Evolutionary conservation across 2,113 vertebrate genomes (phyloP).

Genomic region (Vireo altiloquus): DNA sequence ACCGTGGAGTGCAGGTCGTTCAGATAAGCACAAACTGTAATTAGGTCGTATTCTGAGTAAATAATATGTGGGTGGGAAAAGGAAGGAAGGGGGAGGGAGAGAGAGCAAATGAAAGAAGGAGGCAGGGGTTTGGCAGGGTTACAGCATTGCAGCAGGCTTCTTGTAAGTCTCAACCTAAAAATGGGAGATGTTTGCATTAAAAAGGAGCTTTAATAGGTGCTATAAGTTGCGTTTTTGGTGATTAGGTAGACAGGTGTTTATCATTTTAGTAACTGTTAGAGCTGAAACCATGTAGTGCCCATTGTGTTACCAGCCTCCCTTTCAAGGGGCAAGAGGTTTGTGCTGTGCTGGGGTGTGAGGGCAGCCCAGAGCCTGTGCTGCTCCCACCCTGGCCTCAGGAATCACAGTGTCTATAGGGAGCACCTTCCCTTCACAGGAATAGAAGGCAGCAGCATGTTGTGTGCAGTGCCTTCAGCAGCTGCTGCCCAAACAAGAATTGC

Average conservation of each 20-base stretch:
- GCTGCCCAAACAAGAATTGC: neutral
- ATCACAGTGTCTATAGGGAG: fast-evolving
- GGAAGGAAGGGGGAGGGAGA: neutral
- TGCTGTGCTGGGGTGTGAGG: neutral
- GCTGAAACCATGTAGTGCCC: neutral
- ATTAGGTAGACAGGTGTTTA: neutral
- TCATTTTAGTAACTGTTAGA: neutral
- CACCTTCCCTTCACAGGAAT: neutral
- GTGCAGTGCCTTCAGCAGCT: neutral
- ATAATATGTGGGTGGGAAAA: conserved; percentile 28
- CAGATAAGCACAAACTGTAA: conserved; percentile 33
- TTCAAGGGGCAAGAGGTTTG: neutral
- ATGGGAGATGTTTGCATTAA: neutral
- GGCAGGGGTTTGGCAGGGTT: conserved; percentile 12
- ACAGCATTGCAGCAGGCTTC: neutral
- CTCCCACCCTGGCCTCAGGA: neutral
- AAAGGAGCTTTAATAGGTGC: neutral
- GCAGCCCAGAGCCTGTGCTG: neutral
- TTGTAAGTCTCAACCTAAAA: conserved; percentile 1
- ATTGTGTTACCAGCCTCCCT: neutral
- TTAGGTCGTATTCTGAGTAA: conserved; percentile 23
- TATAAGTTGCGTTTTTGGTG: neutral
- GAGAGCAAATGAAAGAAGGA: neutral
- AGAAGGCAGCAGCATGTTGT: neutral
- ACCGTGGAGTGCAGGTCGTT: neutral